phyloP scores from a whole-genome alignment of 37 sponge, comb jelly and placozoan species.

The Hormiphora californensis region DNA sequence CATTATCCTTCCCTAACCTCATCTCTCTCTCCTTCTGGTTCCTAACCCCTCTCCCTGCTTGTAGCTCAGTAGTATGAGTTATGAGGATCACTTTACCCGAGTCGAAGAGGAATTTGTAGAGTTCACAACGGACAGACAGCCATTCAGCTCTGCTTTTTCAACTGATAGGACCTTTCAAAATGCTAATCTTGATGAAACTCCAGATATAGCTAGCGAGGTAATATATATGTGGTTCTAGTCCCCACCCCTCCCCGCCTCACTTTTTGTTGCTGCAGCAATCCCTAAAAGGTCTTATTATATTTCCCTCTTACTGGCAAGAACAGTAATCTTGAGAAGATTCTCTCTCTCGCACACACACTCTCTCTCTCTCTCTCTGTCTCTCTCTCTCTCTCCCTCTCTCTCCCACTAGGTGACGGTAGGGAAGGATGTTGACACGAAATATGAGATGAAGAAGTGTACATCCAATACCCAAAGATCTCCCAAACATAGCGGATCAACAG shows the following conservation, averaged over 20 bases:
- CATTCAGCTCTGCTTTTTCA: neutral
- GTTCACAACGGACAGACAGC: conserved; percentile 32
- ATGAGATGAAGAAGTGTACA: neutral
- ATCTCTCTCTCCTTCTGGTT: too few relatives aligned
- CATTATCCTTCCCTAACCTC: neutral
- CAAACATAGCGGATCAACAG: too few relatives aligned
- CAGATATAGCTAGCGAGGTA: conserved; percentile 50
- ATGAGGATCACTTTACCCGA: neutral
- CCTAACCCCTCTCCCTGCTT: too few relatives aligned
- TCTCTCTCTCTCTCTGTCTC: too few relatives aligned
- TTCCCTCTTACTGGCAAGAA: too few relatives aligned
- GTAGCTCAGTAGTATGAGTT: too few relatives aligned
- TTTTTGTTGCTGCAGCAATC: too few relatives aligned
- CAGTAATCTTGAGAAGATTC: too few relatives aligned
- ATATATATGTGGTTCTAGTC: neutral
- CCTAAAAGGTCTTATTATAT: too few relatives aligned
- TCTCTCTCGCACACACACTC: too few relatives aligned
- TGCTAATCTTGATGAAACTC: conserved; percentile 32
- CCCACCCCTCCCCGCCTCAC: too few relatives aligned
- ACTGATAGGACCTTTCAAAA: neutral
- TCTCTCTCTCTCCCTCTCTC: neutral
- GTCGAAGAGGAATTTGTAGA: conserved; percentile 22
- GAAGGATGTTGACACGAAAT: neutral
- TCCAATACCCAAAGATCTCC: neutral
- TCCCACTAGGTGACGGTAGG: conserved; percentile 20